Base-by-base conservation (phyloP, 23 tunicate species). In the Diplosoma virens region DNA sequence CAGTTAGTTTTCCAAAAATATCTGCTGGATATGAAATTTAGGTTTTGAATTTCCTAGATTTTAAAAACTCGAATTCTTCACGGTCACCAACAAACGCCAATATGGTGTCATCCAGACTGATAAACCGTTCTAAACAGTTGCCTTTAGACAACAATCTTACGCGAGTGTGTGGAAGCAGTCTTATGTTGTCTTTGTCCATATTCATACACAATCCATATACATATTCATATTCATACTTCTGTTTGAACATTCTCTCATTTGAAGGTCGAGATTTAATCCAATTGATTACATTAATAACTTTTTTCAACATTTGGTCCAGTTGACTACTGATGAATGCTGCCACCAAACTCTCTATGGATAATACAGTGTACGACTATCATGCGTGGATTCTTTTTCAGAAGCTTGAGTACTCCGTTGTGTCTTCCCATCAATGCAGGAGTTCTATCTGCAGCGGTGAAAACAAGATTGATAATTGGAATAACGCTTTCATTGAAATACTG, bases 281-380 rank as follows among this genome's bases (percentile, higher is more conserved):
- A 5, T 58, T 58, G 65, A 58, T 9, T n/a, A 58, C 20, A 9
- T 23, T 9, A 58, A 9, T 58, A 58, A 58, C 21, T 58, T 58
- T 9, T n/a, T 58, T 9, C 65, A 58, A 23, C 26, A 58, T 7
- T 58, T 58, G 65, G 21, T 58, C 21, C 65, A 58, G 65, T 58
- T 58, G 21, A 58, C 65, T 11, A 58, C 65, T 58, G 65, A 58
- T 58, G 65, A 22, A 17, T n/a, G 65, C 65, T 11, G 65, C 65
- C n/a, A 22, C 65, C 65, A 58, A 58, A 58, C n/a, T 58, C 65
- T 58, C 65, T 58, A 58, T 58, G 65, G n/a, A 58, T 58, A 58
- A 58, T 58, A 58, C 65, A 58, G 21, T 58, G 65, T 23, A 58
- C 65, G 7, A 7, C 65, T 22, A 58, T 58, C 65, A 58, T 58